A percentile compares a stretch with the other conserved stretches of the same genome.
Conservation (phyloP, 1,140 invertebrate genomes). For the Drosophila mauritiana region DNA sequence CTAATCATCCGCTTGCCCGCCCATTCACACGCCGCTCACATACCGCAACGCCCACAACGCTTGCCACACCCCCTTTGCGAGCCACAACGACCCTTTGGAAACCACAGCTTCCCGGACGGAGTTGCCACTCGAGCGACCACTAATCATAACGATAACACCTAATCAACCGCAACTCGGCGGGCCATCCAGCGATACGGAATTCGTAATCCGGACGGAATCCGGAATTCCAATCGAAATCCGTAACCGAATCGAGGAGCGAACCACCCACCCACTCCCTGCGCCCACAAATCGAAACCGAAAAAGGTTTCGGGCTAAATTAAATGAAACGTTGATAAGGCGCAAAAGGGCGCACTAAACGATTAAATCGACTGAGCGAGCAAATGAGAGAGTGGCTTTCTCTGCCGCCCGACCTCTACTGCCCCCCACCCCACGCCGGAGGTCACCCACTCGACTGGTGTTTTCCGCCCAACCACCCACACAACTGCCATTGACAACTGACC, state of each 20-base stretch:
- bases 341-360: constrained; percentile 81
- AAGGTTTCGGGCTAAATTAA: constrained; percentile 72
- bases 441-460: constrained; percentile 16
- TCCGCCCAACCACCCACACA: constrained; percentile 13
- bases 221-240: constrained; percentile 37
- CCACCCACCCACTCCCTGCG: not conserved
- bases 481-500: constrained; percentile 23
- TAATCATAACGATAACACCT: constrained; percentile 82
- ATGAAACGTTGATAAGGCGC: constrained; percentile 82
- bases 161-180: constrained; percentile 67
- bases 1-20: constrained; percentile 39
- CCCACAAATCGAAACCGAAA: constrained; percentile 45
- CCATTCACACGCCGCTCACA: constrained; percentile 26
- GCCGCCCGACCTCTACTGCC: not conserved
- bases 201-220: constrained; percentile 24
- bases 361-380: constrained; percentile 80
- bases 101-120: constrained; percentile 42
- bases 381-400: constrained; percentile 54
- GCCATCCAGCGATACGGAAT: constrained; percentile 39
- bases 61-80: not conserved
- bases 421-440: not conserved
- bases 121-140: constrained; percentile 60
- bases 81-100: constrained; percentile 23
- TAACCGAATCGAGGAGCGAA: constrained; percentile 14
- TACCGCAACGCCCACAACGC: constrained; percentile 12